These are phyloP conservation scores for Amazona guildingii DNA, from an alignment of 2,113 vertebrate genomes.

Conservation along the genomic window DNA sequence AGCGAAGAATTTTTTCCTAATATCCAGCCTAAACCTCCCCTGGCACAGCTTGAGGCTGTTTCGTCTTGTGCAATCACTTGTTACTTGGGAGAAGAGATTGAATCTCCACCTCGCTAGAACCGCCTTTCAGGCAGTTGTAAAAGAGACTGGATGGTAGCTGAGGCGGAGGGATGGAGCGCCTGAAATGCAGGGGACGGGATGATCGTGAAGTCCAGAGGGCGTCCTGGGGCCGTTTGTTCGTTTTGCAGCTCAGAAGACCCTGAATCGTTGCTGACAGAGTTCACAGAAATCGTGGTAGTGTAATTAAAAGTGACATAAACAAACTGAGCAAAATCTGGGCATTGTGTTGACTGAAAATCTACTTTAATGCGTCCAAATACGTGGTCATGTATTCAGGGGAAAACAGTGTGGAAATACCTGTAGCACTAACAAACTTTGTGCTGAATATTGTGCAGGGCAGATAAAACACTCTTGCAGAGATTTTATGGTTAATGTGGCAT, in stretches of 20 bases:
- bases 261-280: not conserved
- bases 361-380: accelerated
- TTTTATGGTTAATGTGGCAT: not conserved
- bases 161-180: not conserved
- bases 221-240: accelerated
- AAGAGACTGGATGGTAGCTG: not conserved
- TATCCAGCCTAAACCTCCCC: not conserved
- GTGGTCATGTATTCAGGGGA: accelerated
- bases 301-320: accelerated
- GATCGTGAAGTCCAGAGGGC: accelerated
- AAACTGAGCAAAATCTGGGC: not conserved
- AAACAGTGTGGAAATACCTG: not conserved
- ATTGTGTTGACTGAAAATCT: accelerated
- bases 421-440: not conserved
- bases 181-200: not conserved
- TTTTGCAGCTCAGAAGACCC: not conserved
- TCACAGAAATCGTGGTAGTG: not conserved
- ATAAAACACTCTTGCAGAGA: not conserved
- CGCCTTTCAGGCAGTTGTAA: not conserved
- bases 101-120: not conserved
- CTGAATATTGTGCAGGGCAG: not conserved
- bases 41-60: not conserved
- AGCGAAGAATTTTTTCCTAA: not conserved
- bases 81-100: not conserved
- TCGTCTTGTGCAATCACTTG: not conserved